Evolutionary conservation across 2,113 vertebrate genomes (phyloP).

Genomic region (Macroglossus sobrinus): DNA sequence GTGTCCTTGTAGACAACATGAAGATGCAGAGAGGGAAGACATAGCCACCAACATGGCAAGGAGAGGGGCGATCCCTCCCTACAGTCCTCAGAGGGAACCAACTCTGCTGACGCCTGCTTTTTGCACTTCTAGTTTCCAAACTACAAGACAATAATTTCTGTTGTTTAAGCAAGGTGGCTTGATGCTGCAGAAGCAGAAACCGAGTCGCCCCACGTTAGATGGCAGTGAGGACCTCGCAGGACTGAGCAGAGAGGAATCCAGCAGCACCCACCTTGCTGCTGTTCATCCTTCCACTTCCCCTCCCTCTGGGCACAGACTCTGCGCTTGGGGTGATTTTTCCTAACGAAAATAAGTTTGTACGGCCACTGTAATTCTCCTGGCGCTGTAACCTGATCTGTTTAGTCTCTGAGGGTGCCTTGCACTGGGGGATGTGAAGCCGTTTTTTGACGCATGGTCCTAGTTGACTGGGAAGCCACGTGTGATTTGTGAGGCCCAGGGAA

Average conservation of each 20-base stretch:
- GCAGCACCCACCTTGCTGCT: conserved; percentile 6
- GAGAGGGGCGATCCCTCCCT: neutral
- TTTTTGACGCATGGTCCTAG: neutral
- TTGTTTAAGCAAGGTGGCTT: neutral
- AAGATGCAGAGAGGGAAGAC: neutral
- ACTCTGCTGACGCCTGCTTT: neutral
- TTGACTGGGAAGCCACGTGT: neutral
- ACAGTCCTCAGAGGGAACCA: neutral
- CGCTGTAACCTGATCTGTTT: conserved; percentile 18
- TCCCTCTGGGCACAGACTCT: fast-evolving
- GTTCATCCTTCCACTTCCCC: neutral
- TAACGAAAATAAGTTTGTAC: conserved; percentile 52
- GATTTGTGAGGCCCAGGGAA: neutral
- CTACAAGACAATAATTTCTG: neutral
- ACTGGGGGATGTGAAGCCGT: conserved; percentile 43
- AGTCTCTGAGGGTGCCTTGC: neutral
- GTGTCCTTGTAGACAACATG: neutral
- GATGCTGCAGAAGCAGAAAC: neutral
- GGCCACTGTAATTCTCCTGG: conserved; percentile 46
- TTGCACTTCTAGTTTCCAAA: neutral
- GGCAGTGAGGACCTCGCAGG: neutral
- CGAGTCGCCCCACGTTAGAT: fast-evolving
- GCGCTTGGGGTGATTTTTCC: conserved; percentile 41
- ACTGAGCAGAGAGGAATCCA: conserved; percentile 16
- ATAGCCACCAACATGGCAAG: neutral